These are phyloP conservation scores for Platynereis dumerilii DNA, from an alignment of 2,888 invertebrate genomes.

Conservation along the genomic window DNA sequence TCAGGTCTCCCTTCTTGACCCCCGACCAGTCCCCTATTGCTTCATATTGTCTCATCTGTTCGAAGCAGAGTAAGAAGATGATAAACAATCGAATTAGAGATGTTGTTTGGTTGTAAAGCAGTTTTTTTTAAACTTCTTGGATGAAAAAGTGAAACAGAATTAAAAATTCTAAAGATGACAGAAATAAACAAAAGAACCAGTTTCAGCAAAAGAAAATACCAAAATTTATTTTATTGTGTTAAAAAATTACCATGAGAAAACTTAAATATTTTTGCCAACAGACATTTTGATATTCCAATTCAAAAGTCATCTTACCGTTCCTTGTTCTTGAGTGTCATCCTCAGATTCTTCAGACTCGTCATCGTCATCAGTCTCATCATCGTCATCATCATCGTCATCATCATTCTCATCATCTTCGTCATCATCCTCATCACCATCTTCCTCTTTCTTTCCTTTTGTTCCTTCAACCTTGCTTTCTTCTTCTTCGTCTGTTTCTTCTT, in stretches of 20 bases:
- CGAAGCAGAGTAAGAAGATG: background rate
- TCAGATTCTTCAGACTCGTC: background rate
- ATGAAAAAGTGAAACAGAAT: no score
- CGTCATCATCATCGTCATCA: background rate
- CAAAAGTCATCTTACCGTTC: no score
- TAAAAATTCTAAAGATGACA: no score
- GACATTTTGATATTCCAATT: no score
- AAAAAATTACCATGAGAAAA: no score
- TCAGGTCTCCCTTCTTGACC: background rate
- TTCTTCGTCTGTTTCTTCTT: background rate
- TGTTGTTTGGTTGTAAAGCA: no score
- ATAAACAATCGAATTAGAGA: background rate
- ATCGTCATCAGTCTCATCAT: background rate
- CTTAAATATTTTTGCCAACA: no score
- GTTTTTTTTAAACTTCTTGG: no score
- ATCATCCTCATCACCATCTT: background rate
- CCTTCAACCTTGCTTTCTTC: background rate
- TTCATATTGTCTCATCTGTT: background rate
- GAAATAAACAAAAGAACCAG: no score
- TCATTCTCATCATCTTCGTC: constrained; percentile 3
- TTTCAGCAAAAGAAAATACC: no score
- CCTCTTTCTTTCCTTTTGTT: background rate
- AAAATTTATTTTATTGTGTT: no score
- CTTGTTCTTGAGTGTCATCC: background rate
- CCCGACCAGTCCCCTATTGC: background rate